These are phyloP conservation scores for Sarcophaga variegata DNA, from an alignment of 2,888 invertebrate species.

Conservation along the genomic window DNA sequence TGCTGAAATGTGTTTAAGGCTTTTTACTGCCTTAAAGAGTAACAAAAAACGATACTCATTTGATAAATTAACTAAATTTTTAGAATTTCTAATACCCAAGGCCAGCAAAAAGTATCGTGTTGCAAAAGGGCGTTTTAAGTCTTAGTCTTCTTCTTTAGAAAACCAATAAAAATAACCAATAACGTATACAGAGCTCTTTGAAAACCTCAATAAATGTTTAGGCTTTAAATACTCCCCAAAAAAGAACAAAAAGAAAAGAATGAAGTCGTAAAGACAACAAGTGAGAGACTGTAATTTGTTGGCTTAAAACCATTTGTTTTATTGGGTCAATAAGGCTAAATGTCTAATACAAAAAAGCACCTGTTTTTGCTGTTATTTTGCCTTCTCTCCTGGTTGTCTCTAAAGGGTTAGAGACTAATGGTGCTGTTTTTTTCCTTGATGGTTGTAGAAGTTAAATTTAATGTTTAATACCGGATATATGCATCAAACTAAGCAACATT, in stretches of 20 bases:
- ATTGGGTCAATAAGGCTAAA: constrained; percentile 68
- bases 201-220: constrained; percentile 64
- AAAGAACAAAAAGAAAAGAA: background rate
- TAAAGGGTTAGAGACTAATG: constrained; percentile 31
- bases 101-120: constrained; percentile 63
- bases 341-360: constrained; percentile 56
- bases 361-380: constrained; percentile 43
- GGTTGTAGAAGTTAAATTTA: constrained; percentile 40
- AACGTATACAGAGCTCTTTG: constrained; percentile 10
- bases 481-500: constrained; percentile 67
- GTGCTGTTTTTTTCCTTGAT: constrained; percentile 12
- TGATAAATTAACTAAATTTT: constrained; percentile 64
- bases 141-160: constrained; percentile 11
- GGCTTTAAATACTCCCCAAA: constrained; percentile 65
- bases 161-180: constrained; percentile 42
- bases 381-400: constrained; percentile 46
- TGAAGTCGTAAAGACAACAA: background rate
- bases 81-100: constrained; percentile 64
- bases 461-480: constrained; percentile 65
- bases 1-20: constrained; percentile 62
- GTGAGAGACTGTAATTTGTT: constrained; percentile 60
- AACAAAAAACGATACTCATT: background rate
- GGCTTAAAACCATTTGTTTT: constrained; percentile 39
- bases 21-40: constrained; percentile 11
- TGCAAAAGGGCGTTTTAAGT: constrained; percentile 62